Base-by-base conservation (phyloP, 2,888 invertebrate species). In the Acanthopleura granulata region DNA sequence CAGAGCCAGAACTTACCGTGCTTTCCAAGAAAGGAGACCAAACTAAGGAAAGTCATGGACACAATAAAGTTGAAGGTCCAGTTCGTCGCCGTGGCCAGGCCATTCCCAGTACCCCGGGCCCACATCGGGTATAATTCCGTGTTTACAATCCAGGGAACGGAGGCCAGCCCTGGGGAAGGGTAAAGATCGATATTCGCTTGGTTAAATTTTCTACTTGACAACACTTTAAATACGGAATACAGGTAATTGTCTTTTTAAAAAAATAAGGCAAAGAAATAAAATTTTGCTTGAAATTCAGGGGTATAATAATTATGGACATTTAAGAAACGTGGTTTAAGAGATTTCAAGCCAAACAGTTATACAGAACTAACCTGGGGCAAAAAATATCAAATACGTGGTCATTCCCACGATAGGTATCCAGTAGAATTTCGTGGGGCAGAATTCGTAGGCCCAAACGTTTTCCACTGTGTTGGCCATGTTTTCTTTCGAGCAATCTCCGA, bases 111-210 rank as follows among this genome's bases (percentile, higher is more conserved):
- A 62, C 91, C 88, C 22, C 92, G 86, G 1, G 92, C 92, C 92
- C 92, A 92, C 16, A 90, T 81, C 0, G 92, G 92, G 81, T 91
- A 92, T 73, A 92, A 91, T 82, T 92, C 92, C 16, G 92, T 91
- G 82, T 92, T 92, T 66, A 92, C 88, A 4, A 92, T 91, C 92
- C 92, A 92, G 3, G 92, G 92, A 89, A 92, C 91, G 12, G 92
- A 91, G 29, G 82, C 85, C 83, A 85, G 83, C 25, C 84, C 83
- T 83, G 66, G 25, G 72, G 6, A 66, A 57, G 12, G 22, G 9
- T 40, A 40, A 40, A 40, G 40, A 40, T 6, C 40, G 9, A 40
- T 40, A 9, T 40, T 40, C 40, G 9, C 40, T 3, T 40, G 40
- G 40, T 40, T 3, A 40, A 40, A 40, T 3, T 6, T 3, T 40